Base-by-base conservation (phyloP, 2,888 invertebrate genomes). In the Ptilodon capucinus region DNA sequence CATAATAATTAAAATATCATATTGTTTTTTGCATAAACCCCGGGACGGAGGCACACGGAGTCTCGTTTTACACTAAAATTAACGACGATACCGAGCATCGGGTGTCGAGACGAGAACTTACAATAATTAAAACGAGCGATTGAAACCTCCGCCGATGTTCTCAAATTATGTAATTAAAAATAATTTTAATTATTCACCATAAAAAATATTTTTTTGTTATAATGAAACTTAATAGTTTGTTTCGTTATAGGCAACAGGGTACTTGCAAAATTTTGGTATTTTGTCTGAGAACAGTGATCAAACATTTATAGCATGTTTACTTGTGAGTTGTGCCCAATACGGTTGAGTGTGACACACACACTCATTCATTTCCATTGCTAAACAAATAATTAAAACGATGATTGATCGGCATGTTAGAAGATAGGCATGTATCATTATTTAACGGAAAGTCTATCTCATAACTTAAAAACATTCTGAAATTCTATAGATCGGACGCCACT, bases 131-230 rank as follows among this genome's bases (percentile, higher is more conserved):
- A 78, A 69, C 73, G 70, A 64, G 71, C 77, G 70, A 82, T 81
- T 71, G 79, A 79, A 81, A 74, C 82, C 82, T 69, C 60, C 62
- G 57, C 60, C 72, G 68, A 72, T 72, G 71, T 75, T 79, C 81
- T 79, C 79, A 80, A 80, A 79, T 81, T 80, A 74, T 79, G 71
- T 79, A 81, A 81, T 81, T 81, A 80, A 79, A 80, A 78, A 76
- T 74, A 74, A 16, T 76, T 80, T 79, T 79, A 79, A 81, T 80
- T 81, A 79, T 68, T 69, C 61, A 54, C 57, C 55, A 62, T 57
- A 71, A 68, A 70, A 67, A 54, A 61, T 56, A 57, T 59, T 60
- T 57, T 63, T 54, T 51, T 39, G 47, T 57, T 54, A 54, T 62
- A 60, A 65, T 57, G 55, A 58, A 65, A 67, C 50, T 49, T 56